Conservation (phyloP, 2,113 vertebrate genomes). For the Engystomops pustulosus region DNA sequence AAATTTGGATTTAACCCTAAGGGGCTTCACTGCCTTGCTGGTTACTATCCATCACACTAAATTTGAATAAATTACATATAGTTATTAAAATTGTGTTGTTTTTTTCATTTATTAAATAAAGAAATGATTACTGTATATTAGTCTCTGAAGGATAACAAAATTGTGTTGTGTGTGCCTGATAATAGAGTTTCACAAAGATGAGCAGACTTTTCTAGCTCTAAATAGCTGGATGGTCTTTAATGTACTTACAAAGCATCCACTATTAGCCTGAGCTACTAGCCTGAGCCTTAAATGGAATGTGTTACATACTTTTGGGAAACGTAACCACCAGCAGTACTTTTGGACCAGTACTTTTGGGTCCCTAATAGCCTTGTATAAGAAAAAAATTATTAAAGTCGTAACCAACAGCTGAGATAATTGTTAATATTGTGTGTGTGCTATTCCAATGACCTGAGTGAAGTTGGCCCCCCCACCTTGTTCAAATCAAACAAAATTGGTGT, state of each 20-base stretch:
- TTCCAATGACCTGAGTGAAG: too few relatives aligned
- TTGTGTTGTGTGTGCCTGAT: not conserved
- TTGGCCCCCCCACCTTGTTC: too few relatives aligned
- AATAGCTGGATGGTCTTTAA: not conserved
- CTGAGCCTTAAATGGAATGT: not conserved
- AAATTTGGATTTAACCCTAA: slow-evolving; percentile 32
- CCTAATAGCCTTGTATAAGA: too few relatives aligned
- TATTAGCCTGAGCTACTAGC: too few relatives aligned
- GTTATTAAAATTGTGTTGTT: not conserved
- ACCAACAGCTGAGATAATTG: too few relatives aligned
- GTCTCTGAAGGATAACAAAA: not conserved
- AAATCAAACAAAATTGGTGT: too few relatives aligned
- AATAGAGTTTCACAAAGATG: not conserved
- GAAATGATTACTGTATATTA: not conserved
- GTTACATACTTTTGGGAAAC: too few relatives aligned
- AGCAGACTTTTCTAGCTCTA: not conserved
- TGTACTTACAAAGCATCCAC: not conserved
- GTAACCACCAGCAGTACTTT: too few relatives aligned
- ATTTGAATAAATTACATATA: slow-evolving; percentile 27
- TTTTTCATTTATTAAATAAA: slow-evolving; percentile 34
- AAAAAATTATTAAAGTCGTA: too few relatives aligned
- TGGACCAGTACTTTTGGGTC: too few relatives aligned
- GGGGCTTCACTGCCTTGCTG: slow-evolving; percentile 15
- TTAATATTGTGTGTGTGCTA: too few relatives aligned
- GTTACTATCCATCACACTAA: slow-evolving; percentile 24